Conservation (phyloP, 2,888 invertebrate species). For the Tachina lurida region DNA sequence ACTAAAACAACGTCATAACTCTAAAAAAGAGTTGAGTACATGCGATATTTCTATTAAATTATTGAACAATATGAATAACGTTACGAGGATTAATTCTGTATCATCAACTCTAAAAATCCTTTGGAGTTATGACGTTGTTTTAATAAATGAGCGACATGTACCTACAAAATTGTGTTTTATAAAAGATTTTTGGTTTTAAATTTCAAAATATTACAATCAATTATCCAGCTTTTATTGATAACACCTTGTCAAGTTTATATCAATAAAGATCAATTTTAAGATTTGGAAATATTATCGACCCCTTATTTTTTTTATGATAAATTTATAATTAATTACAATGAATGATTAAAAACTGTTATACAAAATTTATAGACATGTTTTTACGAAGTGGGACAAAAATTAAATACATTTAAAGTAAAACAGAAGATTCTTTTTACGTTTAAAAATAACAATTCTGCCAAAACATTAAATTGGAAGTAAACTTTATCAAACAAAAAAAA, state of each 20-base stretch:
- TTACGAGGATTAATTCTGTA: no score
- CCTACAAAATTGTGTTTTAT: background rate
- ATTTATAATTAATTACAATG: conserved; percentile 60
- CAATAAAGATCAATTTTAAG: conserved; percentile 59
- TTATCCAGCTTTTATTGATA: conserved; percentile 36
- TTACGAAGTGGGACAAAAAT: conserved; percentile 20
- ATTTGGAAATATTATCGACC: conserved; percentile 43
- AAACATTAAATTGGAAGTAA: no score
- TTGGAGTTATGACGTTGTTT: no score
- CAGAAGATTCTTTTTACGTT: background rate
- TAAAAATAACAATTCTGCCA: no score
- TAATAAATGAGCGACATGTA: background rate
- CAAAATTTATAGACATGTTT: conserved; percentile 14
- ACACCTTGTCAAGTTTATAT: conserved; percentile 51
- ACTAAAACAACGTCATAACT: no score
- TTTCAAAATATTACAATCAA: conserved; percentile 32
- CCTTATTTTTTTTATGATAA: conserved; percentile 62
- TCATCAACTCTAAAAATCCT: no score
- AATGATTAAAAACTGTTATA: conserved; percentile 36
- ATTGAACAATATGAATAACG: no score
- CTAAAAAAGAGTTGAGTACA: no score
- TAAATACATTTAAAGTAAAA: background rate
- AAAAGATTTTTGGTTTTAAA: background rate
- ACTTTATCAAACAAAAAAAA: no score
- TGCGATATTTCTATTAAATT: no score